A percentile compares a stretch with the other conserved stretches of the same genome.
phyloP scores from a whole-genome alignment of 1,140 invertebrate genomes.

The Drosophila baimaii region DNA sequence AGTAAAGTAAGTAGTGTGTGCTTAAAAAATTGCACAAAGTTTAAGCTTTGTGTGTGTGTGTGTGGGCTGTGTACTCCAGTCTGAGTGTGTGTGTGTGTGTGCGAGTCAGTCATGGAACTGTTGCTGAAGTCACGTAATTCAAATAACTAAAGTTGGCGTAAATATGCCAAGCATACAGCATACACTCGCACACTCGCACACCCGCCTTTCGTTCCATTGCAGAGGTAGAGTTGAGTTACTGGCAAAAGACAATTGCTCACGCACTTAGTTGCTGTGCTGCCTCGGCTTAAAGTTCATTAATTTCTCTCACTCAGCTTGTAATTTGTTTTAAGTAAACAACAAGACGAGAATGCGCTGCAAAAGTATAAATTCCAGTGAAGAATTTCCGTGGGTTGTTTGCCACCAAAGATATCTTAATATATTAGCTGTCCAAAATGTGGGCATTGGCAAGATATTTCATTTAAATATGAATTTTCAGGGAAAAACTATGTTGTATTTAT shows the following conservation, averaged over 20 bases:
- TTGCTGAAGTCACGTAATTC: slow-evolving; percentile 82
- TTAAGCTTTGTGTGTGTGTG: slow-evolving; percentile 34
- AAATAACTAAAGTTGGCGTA: slow-evolving; percentile 83
- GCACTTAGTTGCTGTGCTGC: slow-evolving; percentile 46
- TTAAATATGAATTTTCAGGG: not conserved
- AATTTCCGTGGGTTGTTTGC: not conserved
- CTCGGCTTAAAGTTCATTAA: slow-evolving; percentile 50
- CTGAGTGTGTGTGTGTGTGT: slow-evolving; percentile 34
- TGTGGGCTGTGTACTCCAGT: slow-evolving; percentile 1
- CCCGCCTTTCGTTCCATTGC: not conserved
- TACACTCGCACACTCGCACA: not conserved
- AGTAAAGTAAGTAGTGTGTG: slow-evolving; percentile 65
- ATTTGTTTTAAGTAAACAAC: slow-evolving; percentile 39
- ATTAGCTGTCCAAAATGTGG: not conserved
- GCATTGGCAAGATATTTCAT: not conserved
- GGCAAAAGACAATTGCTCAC: slow-evolving; percentile 69
- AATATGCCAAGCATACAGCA: slow-evolving; percentile 74
- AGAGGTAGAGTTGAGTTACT: slow-evolving; percentile 49
- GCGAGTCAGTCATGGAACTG: slow-evolving; percentile 75
- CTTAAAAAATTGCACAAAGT: slow-evolving; percentile 67
- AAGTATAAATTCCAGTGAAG: not conserved
- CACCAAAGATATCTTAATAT: not conserved
- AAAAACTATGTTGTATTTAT: not conserved
- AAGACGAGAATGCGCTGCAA: slow-evolving; percentile 10
- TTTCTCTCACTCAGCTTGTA: slow-evolving; percentile 28